A percentile compares a stretch with the other conserved stretches of the same genome.
phyloP scores from a whole-genome alignment of 2,888 invertebrate species.

The Trissoscelio sp. region DNA sequence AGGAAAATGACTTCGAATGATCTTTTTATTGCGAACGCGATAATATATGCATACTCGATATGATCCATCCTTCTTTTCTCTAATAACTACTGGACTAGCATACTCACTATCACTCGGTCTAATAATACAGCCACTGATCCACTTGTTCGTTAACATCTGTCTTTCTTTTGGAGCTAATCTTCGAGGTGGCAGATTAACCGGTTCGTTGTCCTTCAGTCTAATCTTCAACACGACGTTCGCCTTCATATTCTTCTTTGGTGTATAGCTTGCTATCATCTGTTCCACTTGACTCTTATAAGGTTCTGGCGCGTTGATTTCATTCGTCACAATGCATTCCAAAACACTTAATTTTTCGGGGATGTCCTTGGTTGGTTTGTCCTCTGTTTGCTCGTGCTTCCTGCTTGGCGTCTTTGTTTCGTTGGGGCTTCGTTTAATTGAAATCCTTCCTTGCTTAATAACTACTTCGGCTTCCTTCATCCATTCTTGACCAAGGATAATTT shows the following conservation, averaged over 20 bases:
- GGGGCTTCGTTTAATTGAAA: not conserved
- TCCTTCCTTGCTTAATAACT: not conserved
- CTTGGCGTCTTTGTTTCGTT: not conserved
- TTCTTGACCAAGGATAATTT: not conserved
- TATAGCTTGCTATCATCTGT: not conserved
- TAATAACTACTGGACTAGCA: conserved; percentile 71
- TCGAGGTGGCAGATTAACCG: conserved; percentile 3
- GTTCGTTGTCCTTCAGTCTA: conserved; percentile 3
- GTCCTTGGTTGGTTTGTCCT: not conserved
- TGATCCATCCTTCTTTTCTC: conserved; percentile 25
- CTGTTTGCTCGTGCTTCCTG: not conserved
- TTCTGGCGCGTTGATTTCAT: not conserved
- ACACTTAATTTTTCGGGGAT: not conserved
- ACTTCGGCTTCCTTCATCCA: conserved; percentile 13
- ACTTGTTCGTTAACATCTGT: not conserved
- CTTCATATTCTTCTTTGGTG: not conserved
- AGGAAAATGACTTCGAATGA: not conserved
- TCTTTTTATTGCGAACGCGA: conserved; percentile 14
- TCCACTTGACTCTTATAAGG: not conserved
- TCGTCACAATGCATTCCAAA: not conserved
- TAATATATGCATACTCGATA: conserved; percentile 34
- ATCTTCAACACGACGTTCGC: conserved; percentile 1
- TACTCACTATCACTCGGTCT: conserved; percentile 73
- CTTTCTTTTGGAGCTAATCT: conserved; percentile 9
- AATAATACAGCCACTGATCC: conserved; percentile 74